phyloP scores from a whole-genome alignment of 1,140 invertebrate species.

The Nasonia longicornis region DNA sequence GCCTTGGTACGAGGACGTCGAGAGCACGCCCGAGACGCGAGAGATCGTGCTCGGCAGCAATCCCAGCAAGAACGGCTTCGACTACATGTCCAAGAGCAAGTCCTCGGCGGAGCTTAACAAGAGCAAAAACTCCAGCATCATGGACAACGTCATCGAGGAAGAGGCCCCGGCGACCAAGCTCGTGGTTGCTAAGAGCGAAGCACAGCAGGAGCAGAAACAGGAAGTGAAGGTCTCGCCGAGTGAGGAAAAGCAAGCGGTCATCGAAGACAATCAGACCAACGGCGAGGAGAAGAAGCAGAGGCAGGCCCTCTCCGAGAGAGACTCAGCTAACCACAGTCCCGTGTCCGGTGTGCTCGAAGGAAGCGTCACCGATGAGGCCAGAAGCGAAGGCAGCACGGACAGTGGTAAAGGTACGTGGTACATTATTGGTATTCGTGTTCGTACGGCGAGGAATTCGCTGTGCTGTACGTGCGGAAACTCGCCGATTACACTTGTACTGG shows the following conservation, averaged over 20 bases:
- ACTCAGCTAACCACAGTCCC: conserved; percentile 72
- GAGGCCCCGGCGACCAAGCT: not conserved
- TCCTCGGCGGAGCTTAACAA: not conserved
- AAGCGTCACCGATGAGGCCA: conserved; percentile 67
- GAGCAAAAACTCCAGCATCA: conserved; percentile 18
- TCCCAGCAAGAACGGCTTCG: conserved; percentile 53
- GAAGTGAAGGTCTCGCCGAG: not conserved
- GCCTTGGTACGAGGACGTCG: conserved; percentile 56
- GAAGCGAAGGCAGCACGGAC: conserved; percentile 67
- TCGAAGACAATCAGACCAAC: conserved; percentile 18
- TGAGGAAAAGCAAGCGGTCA: conserved; percentile 22
- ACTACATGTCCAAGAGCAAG: conserved; percentile 50
- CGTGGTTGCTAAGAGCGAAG: conserved; percentile 13
- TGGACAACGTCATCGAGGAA: conserved; percentile 34
- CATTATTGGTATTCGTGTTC: not conserved
- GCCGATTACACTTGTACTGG: not conserved
- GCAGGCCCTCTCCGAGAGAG: conserved; percentile 60
- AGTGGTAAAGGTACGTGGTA: conserved; percentile 64
- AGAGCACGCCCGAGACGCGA: conserved; percentile 46
- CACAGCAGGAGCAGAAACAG: not conserved
- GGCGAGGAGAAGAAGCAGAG: conserved; percentile 38
- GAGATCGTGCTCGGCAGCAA: conserved; percentile 55
- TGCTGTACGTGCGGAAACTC: not conserved
- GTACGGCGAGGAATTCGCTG: not conserved
- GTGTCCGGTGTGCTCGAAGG: conserved; percentile 66